Evolutionary conservation across 1,140 invertebrate genomes (phyloP).

Genomic region (Probaryconus sp.): DNA sequence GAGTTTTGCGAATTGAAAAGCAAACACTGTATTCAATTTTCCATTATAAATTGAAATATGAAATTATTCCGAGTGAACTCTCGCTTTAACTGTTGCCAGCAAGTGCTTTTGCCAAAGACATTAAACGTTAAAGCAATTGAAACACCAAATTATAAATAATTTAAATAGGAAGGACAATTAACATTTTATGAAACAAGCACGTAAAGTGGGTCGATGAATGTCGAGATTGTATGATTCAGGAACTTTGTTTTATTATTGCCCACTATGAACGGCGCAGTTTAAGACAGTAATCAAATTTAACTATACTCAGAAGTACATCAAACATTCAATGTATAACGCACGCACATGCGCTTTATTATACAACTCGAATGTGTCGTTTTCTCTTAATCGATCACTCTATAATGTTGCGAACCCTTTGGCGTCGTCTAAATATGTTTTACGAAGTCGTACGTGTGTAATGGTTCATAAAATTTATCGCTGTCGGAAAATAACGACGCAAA

Average conservation of each 20-base stretch:
- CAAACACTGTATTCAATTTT: too few relatives aligned
- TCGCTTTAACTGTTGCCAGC: too few relatives aligned
- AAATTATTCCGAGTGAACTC: too few relatives aligned
- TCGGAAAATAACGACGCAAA: slow-evolving; percentile 14
- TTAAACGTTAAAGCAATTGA: too few relatives aligned
- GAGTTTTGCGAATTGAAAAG: too few relatives aligned
- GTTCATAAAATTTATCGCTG: slow-evolving; percentile 38
- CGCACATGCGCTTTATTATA: slow-evolving; percentile 10
- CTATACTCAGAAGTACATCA: slow-evolving; percentile 34
- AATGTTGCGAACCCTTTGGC: slow-evolving; percentile 27
- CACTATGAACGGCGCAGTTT: slow-evolving; percentile 18
- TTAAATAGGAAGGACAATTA: slow-evolving; percentile 12
- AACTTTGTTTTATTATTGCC: slow-evolving; percentile 29
- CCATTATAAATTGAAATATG: too few relatives aligned
- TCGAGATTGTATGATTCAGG: slow-evolving; percentile 11
- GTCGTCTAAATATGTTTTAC: slow-evolving; percentile 22
- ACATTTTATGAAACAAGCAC: too few relatives aligned
- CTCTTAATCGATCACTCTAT: slow-evolving; percentile 39
- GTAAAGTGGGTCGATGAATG: slow-evolving; percentile 26
- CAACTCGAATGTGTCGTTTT: slow-evolving; percentile 30
- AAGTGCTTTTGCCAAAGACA: too few relatives aligned
- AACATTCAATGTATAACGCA: neutral
- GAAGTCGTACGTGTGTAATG: slow-evolving; percentile 33
- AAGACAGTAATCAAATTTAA: slow-evolving; percentile 43
- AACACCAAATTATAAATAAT: too few relatives aligned